Base-by-base conservation (phyloP, 2,113 vertebrate species). In the Columbina picui region DNA sequence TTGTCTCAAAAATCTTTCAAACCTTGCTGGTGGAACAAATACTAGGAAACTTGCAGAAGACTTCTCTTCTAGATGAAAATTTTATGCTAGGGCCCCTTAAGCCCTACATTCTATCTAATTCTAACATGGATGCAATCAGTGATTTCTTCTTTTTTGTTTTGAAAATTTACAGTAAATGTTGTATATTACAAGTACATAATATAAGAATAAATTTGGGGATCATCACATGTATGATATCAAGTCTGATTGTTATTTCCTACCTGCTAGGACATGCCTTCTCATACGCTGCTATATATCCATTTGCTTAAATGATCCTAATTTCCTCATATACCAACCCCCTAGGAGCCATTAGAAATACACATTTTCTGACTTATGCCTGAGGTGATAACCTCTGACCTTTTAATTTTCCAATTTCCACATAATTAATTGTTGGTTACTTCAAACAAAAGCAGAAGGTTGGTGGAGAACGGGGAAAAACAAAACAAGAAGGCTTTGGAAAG, bases 361-460 rank as follows among this genome's bases (percentile, higher is more conserved):
- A 38, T 81, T 84, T 90, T 41, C 45, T 94, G 60, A 39, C 64
- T 49, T 57, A 30, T 80, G 67, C 69, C 68, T 76, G 57, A 96
- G 86, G 80, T 95, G 76, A 81, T 89, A 93, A 56, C 92, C 60
- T 94, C 68, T 95, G 92, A 94, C 73, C 95, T 96, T 96, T 29
- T 93, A 88, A 95, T 96, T 96, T 94, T 96, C 69, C 41, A 13
- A 23, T 94, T 92, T 95, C 91, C 93, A 89, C 76, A 76, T 78
- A 95, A 95, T 97, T 95, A 86, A 92, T 94, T 82, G 71, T 91
- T 92, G 84, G 85, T 90, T 95, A 90, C 70, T 59, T 56, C 14
- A 82, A 94, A 92, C 16, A 86, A 96, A 96, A 95, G 60, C 79
- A 79, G 88, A 89, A 82, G 9, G 50, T 81, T 90, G 89, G 26